Evolutionary conservation across 1,140 invertebrate species (phyloP), one percentile per base, ranked within the genome.

Genomic region (Rhopalosiphum padi): DNA sequence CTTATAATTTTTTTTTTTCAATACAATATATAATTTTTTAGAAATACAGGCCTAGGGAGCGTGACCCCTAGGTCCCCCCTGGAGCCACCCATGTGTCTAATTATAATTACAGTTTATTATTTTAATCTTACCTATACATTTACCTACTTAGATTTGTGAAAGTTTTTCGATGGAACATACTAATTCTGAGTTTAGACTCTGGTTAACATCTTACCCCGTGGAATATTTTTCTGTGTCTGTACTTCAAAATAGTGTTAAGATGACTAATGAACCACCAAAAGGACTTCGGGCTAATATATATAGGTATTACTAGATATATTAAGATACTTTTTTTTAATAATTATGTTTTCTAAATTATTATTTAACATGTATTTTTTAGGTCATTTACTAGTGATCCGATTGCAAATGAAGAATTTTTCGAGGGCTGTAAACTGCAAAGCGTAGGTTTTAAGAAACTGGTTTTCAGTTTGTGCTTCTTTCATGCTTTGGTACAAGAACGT

Each of bases 201-300:
- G 99, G 99, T 95, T 99, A 25, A 99, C 98, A 0, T 99, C 98
- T 82, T 99, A 99, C 95, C 98, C 98, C 0, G 97, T 97, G 0
- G 97, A 98, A n/a, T 96, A 98, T 95, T 99, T 99, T 95, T 98
- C 99, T 0, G 97, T 99, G 0, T 96, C 97, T 25, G 97, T 99
- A 22, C 95, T 99, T 48, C 98, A 99, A 95, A 99, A 98, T 94
- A 98, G 98, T 53, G 97, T 99, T 1, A 99, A 99, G 96, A 99
- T 99, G 97, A 99, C 98, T 0, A 99, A 99, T 95, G 98, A 99
- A 95, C 98, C 98, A 1, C 98, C 98, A 0, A 97, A 97, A 96
- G 97, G 97, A 53, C 95, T 98, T 25, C 95, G 97, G 86, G 97
- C 97, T 0, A 98, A 98, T 95, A 95, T 96, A 25, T 96, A 97